Conservation (phyloP, 2,113 vertebrate species). For the Notothenia coriiceps region DNA sequence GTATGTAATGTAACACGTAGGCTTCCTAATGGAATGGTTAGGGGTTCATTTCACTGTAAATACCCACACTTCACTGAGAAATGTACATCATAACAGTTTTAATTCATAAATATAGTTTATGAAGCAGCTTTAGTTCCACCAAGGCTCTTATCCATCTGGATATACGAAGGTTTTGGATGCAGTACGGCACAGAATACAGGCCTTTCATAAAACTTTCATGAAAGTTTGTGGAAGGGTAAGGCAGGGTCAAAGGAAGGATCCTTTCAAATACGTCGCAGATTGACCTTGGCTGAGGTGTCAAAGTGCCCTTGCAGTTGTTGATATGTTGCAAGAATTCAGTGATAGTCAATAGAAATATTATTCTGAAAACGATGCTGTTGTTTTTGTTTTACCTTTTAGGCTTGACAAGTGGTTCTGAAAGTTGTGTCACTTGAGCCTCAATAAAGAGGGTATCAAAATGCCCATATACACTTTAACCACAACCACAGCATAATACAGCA, state of each 20-base stretch:
- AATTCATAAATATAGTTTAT: not conserved
- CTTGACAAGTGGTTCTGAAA: not conserved
- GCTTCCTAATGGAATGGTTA: not conserved
- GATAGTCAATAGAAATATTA: not conserved
- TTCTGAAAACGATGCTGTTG: not conserved
- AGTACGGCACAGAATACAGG: no score
- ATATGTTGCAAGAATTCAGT: not conserved
- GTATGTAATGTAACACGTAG: not conserved
- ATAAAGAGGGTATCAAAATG: not conserved
- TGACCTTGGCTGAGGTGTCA: no score
- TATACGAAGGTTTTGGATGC: not conserved
- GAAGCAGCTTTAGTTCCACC: not conserved
- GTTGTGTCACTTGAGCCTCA: not conserved
- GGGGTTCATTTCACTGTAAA: not conserved
- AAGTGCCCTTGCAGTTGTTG: not conserved
- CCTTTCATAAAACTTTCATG: no score
- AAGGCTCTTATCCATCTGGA: not conserved
- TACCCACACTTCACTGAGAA: not conserved
- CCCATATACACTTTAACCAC: not conserved
- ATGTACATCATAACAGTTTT: slow-evolving; percentile 2
- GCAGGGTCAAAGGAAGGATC: no score
- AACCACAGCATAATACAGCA: not conserved
- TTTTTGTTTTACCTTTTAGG: not conserved
- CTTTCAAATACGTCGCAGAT: no score
- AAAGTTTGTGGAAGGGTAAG: no score